Percentiles rank a stretch among this genome's conserved stretches.
These are phyloP conservation scores for Miniopterus natalensis DNA, from an alignment of 2,113 vertebrate genomes.

Conservation along the genomic window DNA sequence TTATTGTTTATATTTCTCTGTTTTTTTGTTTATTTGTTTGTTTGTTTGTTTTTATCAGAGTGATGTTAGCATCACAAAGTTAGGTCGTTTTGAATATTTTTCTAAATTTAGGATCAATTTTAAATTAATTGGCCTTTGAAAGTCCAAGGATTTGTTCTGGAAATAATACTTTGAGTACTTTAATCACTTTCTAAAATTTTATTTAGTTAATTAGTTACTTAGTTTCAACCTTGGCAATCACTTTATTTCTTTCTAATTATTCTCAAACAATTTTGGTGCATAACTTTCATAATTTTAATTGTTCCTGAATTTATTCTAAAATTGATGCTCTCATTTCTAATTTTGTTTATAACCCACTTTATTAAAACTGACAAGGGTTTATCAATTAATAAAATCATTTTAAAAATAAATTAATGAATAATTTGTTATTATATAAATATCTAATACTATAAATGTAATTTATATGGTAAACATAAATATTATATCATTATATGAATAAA, in stretches of 20 bases:
- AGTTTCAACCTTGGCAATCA: background rate
- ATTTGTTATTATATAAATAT: background rate
- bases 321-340: background rate
- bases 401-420: conserved; percentile 25
- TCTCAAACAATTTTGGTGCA: background rate
- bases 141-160: background rate
- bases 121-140: background rate
- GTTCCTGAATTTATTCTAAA: background rate
- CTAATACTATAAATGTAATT: background rate
- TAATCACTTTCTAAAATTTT: background rate
- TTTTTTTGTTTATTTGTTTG: background rate
- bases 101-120: background rate
- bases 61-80: background rate
- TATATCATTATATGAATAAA: conserved; percentile 26
- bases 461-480: background rate
- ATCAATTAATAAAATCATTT: conserved; percentile 25
- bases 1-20: background rate
- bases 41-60: background rate
- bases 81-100: background rate
- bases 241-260: conserved; percentile 39
- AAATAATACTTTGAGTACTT: background rate
- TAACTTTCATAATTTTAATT: background rate
- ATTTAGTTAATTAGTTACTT: background rate
- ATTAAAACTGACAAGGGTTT: conserved; percentile 8
- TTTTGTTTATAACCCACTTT: background rate